phyloP scores from a whole-genome alignment of 1,140 invertebrate species.

The Leptopilina clavipes region DNA sequence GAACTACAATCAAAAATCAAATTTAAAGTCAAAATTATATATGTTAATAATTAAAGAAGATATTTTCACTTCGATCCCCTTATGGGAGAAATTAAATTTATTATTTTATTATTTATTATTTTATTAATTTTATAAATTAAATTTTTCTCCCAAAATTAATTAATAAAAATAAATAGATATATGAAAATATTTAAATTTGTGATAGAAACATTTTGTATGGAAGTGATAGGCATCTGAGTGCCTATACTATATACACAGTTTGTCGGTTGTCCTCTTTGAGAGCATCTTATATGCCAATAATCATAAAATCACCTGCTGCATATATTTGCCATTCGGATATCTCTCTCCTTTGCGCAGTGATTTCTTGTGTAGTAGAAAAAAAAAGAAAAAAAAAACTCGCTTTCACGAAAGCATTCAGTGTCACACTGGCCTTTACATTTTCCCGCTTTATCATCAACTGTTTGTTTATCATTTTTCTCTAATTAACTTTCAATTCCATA shows the following conservation, averaged over 20 bases:
- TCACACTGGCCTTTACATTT: slow-evolving; percentile 46
- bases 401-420: slow-evolving; percentile 55
- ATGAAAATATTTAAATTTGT: slow-evolving; percentile 6
- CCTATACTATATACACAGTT: too few relatives aligned
- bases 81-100: too few relatives aligned
- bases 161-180: too few relatives aligned
- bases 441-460: not conserved
- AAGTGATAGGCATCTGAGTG: slow-evolving; percentile 30
- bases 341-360: slow-evolving; percentile 9
- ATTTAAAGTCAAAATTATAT: too few relatives aligned
- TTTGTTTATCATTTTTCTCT: not conserved
- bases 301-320: slow-evolving; percentile 59
- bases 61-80: too few relatives aligned
- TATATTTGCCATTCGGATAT: slow-evolving; percentile 40
- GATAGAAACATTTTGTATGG: not conserved
- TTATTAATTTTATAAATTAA: too few relatives aligned
- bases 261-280: slow-evolving; percentile 44
- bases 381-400: slow-evolving; percentile 51
- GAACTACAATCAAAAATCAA: too few relatives aligned
- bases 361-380: slow-evolving; percentile 43
- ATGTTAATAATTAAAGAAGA: too few relatives aligned
- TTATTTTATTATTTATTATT: too few relatives aligned
- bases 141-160: too few relatives aligned
- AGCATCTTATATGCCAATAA: slow-evolving; percentile 28
- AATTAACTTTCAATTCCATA: not conserved